Evolutionary conservation across 1,140 invertebrate genomes (phyloP), one percentile per base, ranked within the genome.

Genomic region (Oryzaephilus surinamensis): DNA sequence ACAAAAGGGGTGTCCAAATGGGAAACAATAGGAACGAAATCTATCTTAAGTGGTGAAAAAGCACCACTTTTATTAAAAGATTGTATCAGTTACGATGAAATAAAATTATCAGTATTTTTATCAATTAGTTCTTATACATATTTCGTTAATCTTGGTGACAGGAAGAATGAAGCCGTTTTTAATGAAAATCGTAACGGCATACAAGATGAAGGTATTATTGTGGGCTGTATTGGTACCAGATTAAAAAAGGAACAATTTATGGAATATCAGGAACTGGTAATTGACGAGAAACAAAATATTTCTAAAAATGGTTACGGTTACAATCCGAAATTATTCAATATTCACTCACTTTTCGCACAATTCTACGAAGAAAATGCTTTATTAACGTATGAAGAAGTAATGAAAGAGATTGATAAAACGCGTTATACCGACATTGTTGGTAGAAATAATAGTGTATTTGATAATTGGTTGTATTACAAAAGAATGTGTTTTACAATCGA

Each of bases 181-280:
- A 8, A 31, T 10, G 12, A 18, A 17, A 32, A 50, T 12, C 34
- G 51, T 23, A 28, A 10, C 8, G 33, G 38, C 4, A 44, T 56
- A 12, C 21, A 48, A 36, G 43, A 53, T 16, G 46, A 46, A 32
- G 54, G 50, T 12, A 32, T 51, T 18, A 47, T 59, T 38, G 33
- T 50, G 58, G 66, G 66, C 18, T 34, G 64, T 10, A 62, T 70
- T 15, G 67, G 66, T 1, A 53, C 66, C 2, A 54, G 67, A 21
- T 60, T 69, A 32, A 53, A 65, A 43, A 60, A 66, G 6, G 43
- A 48, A 6, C 38, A 48, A 3, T 54, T 63, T 2, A 70, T 69
- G 67, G 66, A 68, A 11, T 68, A 62, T 40, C 64, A 69, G 43
- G 66, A 69, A 14, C 60, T 67, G 15, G 37, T 70, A 0, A 59